Evolutionary conservation across 2,888 invertebrate species (phyloP).

Genomic region (Auanema sp.): DNA sequence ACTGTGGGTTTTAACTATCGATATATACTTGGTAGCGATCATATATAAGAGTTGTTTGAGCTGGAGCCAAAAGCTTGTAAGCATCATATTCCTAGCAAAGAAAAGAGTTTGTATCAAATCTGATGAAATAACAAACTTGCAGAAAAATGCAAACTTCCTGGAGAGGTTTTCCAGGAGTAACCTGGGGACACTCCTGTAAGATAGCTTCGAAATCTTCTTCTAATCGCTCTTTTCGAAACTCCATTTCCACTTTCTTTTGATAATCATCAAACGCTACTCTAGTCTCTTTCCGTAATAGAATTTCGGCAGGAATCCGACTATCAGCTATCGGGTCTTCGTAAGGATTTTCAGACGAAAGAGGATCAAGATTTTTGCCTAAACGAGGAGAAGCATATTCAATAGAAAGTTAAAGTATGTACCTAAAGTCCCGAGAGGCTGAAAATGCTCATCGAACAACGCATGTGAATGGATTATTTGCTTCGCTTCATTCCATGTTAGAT

Average conservation of each 20-base stretch:
- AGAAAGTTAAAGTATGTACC: conserved; percentile 9
- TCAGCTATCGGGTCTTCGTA: conserved; percentile 20
- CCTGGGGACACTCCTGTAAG: conserved; percentile 29
- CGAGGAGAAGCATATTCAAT: conserved; percentile 3
- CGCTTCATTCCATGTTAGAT: conserved; percentile 82
- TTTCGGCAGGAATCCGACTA: conserved; percentile 32
- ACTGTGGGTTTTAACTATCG: conserved; percentile 9
- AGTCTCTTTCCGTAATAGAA: conserved; percentile 30
- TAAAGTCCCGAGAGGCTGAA: conserved; percentile 46
- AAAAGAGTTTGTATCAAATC: too few species aligned
- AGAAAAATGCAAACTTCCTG: conserved; percentile 29
- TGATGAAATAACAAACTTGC: conserved; percentile 8
- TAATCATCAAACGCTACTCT: conserved; percentile 25
- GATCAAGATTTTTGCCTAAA: conserved; percentile 22
- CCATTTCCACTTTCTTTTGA: conserved; percentile 21
- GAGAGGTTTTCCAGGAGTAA: conserved; percentile 38
- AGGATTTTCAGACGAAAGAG: conserved; percentile 14
- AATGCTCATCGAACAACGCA: conserved; percentile 89
- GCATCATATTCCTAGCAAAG: conserved; percentile 27
- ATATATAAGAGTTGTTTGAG: conserved; percentile 39
- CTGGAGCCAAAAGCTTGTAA: conserved; percentile 37
- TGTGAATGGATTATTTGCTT: conserved; percentile 84
- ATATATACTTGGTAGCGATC: conserved; percentile 39
- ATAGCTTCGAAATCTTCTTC: conserved; percentile 40
- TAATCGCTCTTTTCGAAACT: conserved; percentile 25